A percentile compares a stretch with the other conserved stretches of the same genome.
phyloP scores from a whole-genome alignment of 2,113 vertebrate genomes.

The Cariama cristata region DNA sequence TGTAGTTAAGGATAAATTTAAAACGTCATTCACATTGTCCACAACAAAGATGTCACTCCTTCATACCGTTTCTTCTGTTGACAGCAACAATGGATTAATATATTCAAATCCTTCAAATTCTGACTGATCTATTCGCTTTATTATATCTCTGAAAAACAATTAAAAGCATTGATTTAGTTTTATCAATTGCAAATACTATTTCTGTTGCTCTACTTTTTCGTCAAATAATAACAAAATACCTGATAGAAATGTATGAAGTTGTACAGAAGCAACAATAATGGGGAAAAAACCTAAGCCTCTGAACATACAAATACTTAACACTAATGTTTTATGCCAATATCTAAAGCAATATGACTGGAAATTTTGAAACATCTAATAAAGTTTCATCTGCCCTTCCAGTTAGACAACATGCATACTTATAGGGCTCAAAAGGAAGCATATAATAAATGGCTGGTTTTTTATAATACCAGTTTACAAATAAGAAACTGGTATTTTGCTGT shows the following conservation, averaged over 20 bases:
- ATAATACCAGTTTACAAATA: not conserved
- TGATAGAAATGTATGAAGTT: not conserved
- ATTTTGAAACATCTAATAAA: not conserved
- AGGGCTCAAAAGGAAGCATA: not conserved
- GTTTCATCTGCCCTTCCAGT: not conserved
- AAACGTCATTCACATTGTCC: slow-evolving; percentile 71
- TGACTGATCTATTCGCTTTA: slow-evolving; percentile 98
- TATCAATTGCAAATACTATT: not conserved
- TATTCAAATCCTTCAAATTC: slow-evolving; percentile 99
- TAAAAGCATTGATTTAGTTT: not conserved
- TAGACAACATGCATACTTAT: fast-evolving
- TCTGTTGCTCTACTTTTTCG: not conserved
- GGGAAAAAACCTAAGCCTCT: not conserved
- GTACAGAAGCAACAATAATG: not conserved
- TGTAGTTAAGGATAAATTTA: slow-evolving; percentile 75
- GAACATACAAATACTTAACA: not conserved
- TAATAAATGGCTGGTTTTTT: not conserved
- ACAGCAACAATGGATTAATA: slow-evolving; percentile 95
- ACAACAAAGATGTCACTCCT: slow-evolving; percentile 35
- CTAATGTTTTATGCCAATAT: not conserved
- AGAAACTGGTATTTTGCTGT: not conserved
- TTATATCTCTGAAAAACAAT: slow-evolving; percentile 86
- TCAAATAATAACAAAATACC: not conserved
- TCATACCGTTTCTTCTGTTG: slow-evolving; percentile 96
- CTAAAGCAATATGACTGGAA: not conserved